Base-by-base conservation (phyloP, 1,140 invertebrate species). In the Ptiloglossa arizonensis region DNA sequence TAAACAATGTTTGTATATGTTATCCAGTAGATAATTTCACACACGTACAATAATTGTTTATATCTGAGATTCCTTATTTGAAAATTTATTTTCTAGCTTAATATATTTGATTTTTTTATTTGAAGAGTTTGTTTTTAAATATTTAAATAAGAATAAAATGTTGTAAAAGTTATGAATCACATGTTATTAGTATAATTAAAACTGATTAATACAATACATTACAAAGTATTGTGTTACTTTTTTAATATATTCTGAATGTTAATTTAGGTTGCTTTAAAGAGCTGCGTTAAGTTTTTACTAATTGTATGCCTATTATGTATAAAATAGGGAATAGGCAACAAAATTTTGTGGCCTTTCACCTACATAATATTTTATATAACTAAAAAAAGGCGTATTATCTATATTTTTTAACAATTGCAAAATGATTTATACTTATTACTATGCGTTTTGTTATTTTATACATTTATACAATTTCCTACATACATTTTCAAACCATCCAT, bases 391-490 rank as follows among this genome's bases (percentile, higher is more conserved):
- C 1, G 48, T 5, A 27, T 1, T 1, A 17, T 57, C 17, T 44
- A 19, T 11, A 9, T 19, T 48, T 54, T 8, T 68, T 59, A 75
- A 48, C 38, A 57, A 6, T 68, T 64, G 69, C 19, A 78, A 78
- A 48, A 68, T 76, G 73, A 69, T 46, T 54, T 72, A 77, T 59
- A 81, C 71, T 69, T 81, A 82, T 35, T 71, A 69, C 72, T 82
- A 82, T 44, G 24, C 64, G 50, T 46, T 29, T 57, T 50, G 48
- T 29, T 82, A 76, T 80, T 82, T 81, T 82, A 66, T 82, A 82
- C 79, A 82, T 82, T 82, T 82, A 82, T 82, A 82, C 81, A 82
- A 67, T 82, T 76, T 66, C 32, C 66, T 82, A 76, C 68, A 82
- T 68, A 81, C 38, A 81, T 24, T 71, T 81, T 71, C 62, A 79